phyloP scores from a whole-genome alignment of 2,888 invertebrate genomes.

The Esperia sulphurella region DNA sequence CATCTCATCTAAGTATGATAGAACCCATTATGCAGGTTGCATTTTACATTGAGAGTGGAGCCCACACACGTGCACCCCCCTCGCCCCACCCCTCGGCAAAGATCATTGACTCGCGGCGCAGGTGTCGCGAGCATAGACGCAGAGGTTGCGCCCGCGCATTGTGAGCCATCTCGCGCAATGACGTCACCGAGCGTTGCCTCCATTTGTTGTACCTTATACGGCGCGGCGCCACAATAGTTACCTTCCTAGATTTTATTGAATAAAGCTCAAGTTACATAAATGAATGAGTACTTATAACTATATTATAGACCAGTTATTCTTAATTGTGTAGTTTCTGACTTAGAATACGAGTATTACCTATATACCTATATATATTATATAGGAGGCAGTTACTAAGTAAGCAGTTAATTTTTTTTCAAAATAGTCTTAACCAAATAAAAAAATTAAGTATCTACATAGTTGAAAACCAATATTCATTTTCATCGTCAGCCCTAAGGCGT shows the following conservation, averaged over 20 bases:
- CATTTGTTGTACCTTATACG: conserved; percentile 31
- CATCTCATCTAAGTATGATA: conserved; percentile 5
- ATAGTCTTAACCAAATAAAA: no score
- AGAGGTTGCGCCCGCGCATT: conserved; percentile 26
- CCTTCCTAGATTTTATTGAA: conserved; percentile 10
- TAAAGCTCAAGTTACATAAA: conserved; percentile 1
- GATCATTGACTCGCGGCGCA: conserved; percentile 45
- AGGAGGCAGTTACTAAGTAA: no score
- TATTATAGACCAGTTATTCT: no score
- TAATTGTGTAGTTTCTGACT: no score
- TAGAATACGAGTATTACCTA: no score
- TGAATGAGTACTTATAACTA: neutral
- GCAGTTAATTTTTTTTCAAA: no score
- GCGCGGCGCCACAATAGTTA: conserved; percentile 24
- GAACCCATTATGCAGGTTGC: conserved; percentile 16
- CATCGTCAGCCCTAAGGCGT: no score
- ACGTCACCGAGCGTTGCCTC: conserved; percentile 44
- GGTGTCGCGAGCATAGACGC: conserved; percentile 25
- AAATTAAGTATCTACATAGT: no score
- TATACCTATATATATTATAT: no score
- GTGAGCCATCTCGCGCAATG: conserved; percentile 20
- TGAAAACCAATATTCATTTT: no score
- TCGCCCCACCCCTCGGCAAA: conserved; percentile 20
- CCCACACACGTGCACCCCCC: conserved; percentile 16
- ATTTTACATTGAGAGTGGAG: conserved; percentile 13